Conservation (phyloP, 2,113 vertebrate genomes). For the Xiphophorus hellerii region DNA sequence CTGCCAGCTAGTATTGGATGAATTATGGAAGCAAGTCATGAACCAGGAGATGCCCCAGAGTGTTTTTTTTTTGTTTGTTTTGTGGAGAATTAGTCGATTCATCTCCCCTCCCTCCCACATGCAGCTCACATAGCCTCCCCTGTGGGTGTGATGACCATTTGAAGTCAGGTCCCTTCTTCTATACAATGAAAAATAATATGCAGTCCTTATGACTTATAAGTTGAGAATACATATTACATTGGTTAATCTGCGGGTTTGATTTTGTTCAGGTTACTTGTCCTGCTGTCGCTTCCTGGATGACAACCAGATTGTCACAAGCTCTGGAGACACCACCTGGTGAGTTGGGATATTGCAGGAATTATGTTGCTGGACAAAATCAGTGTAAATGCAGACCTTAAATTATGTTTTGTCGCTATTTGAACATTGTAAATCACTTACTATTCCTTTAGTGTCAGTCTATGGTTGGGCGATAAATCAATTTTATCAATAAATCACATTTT, state of each 20-base stretch:
- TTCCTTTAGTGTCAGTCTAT: too few relatives aligned
- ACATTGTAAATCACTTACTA: too few relatives aligned
- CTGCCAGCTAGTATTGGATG: conserved; percentile 38
- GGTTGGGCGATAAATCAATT: too few relatives aligned
- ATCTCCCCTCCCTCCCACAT: conserved; percentile 21
- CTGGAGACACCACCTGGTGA: conserved; percentile 98
- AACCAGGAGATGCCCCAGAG: conserved; percentile 28
- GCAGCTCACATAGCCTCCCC: background rate
- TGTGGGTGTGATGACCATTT: background rate
- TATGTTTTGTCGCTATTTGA: background rate
- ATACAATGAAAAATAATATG: background rate
- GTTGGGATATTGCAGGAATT: conserved; percentile 62
- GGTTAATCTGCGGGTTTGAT: conserved; percentile 28
- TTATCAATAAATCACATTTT: too few relatives aligned
- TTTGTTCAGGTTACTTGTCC: conserved; percentile 91
- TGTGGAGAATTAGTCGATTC: conserved; percentile 33
- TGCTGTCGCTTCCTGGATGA: conserved; percentile 99
- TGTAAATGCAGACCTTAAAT: background rate
- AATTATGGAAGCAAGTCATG: conserved; percentile 45
- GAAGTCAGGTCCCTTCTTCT: background rate
- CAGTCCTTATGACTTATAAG: background rate
- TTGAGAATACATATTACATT: background rate
- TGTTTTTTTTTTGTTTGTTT: conserved; percentile 26
- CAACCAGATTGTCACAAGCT: conserved; percentile 98
- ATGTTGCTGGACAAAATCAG: background rate